phyloP scores from a whole-genome alignment of 2,797 vertebrate genomes.

The Spondyliosoma cantharus region DNA sequence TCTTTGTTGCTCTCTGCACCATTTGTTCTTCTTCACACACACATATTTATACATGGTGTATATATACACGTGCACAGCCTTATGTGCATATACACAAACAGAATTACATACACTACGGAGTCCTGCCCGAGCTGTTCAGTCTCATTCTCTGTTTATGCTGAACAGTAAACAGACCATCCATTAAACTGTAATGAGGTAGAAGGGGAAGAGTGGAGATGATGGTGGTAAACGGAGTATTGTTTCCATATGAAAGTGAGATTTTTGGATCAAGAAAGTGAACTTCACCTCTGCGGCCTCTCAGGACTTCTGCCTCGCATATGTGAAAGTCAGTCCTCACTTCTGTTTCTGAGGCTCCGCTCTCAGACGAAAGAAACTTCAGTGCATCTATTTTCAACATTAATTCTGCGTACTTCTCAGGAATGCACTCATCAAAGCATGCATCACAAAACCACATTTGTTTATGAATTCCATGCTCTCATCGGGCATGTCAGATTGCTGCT shows the following conservation, averaged over 20 bases:
- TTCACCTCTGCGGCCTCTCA: conserved; percentile 34
- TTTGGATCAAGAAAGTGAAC: conserved; percentile 38
- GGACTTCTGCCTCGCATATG: conserved; percentile 47
- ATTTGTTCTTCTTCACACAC: conserved; percentile 11
- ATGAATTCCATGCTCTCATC: conserved; percentile 35
- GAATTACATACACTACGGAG: not conserved
- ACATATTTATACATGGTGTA: not conserved
- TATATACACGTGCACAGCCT: not conserved
- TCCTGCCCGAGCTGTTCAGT: conserved; percentile 12
- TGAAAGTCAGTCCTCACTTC: conserved; percentile 27
- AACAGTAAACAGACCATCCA: conserved; percentile 69
- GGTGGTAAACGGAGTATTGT: conserved; percentile 53
- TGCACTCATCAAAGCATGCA: conserved; percentile 26
- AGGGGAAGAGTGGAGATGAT: conserved; percentile 34
- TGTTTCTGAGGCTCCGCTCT: not conserved
- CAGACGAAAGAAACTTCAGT: not conserved
- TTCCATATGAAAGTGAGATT: conserved; percentile 75
- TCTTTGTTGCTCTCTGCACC: conserved; percentile 13
- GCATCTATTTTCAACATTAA: not conserved
- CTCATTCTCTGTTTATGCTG: conserved; percentile 61
- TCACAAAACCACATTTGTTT: conserved; percentile 49
- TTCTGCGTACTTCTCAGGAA: not conserved
- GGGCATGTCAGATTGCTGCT: conserved; percentile 34
- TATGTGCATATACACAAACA: conserved; percentile 22
- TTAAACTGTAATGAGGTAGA: conserved; percentile 55